Conservation (phyloP, 2,113 vertebrate genomes). For the Ivindomyrus marchei region DNA sequence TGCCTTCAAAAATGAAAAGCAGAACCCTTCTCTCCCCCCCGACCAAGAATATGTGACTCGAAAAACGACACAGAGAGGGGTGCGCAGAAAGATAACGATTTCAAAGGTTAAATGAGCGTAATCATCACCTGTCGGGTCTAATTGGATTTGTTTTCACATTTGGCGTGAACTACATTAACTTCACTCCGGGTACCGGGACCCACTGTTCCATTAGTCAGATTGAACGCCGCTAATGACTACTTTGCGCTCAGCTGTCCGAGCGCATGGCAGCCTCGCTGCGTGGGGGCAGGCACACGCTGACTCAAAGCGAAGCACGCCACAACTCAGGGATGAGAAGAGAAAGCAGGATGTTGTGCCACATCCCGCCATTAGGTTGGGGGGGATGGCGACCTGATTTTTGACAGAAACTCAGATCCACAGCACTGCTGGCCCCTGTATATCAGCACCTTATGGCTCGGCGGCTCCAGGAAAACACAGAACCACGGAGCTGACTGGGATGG, state of each 20-base stretch:
- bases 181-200: not conserved
- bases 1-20: not conserved
- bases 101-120: constrained; percentile 1
- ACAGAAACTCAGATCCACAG: not conserved
- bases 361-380: not conserved
- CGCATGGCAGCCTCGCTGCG: not conserved
- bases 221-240: not conserved
- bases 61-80: not conserved
- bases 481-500: not conserved
- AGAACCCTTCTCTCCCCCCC: not conserved
- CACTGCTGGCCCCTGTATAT: not conserved
- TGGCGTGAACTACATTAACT: constrained; percentile 2
- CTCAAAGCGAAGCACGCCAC: not conserved
- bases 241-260: not conserved
- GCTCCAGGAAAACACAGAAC: not conserved
- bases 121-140: not conserved
- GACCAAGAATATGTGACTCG: not conserved
- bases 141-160: constrained; percentile 6
- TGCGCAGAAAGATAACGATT: not conserved
- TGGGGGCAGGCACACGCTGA: not conserved
- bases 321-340: not conserved
- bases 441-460: not conserved
- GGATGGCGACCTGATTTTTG: not conserved
- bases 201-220: constrained; percentile 3
- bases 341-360: not conserved